Conservation (phyloP, 2,797 vertebrate genomes). For the Xerus rutilus region DNA sequence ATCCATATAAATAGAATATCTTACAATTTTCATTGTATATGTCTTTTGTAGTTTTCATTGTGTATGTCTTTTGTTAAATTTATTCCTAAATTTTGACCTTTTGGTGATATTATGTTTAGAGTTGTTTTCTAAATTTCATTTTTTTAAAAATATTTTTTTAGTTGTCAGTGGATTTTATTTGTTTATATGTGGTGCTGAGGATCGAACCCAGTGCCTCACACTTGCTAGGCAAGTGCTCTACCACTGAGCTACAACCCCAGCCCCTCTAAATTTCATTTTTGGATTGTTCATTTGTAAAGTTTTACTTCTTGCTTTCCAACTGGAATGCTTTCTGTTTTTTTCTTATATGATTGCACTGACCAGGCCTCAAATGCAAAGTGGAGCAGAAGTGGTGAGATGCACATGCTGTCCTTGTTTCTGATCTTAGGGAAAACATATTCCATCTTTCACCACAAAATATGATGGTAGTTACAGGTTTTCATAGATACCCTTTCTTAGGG, state of each 20-base stretch:
- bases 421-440: background rate
- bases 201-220: no score
- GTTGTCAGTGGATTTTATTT: no score
- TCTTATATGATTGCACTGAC: background rate
- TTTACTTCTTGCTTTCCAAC: background rate
- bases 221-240: no score
- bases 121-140: slow-evolving; percentile 43
- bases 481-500: background rate
- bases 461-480: background rate
- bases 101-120: background rate
- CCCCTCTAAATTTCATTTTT: no score
- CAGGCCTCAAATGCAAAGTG: background rate
- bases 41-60: background rate
- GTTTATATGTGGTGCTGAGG: no score
- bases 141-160: no score
- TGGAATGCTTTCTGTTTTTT: background rate
- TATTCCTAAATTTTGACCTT: slow-evolving; percentile 8
- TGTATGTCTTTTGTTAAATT: background rate
- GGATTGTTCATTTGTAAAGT: background rate
- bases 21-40: background rate
- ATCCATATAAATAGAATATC: background rate
- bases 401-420: background rate
- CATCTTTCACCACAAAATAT: slow-evolving; percentile 20
- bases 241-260: no score
- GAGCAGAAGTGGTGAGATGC: background rate